These are phyloP conservation scores for Aulostomus chinensis DNA, from an alignment of 2,797 vertebrate species.

Conservation along the genomic window DNA sequence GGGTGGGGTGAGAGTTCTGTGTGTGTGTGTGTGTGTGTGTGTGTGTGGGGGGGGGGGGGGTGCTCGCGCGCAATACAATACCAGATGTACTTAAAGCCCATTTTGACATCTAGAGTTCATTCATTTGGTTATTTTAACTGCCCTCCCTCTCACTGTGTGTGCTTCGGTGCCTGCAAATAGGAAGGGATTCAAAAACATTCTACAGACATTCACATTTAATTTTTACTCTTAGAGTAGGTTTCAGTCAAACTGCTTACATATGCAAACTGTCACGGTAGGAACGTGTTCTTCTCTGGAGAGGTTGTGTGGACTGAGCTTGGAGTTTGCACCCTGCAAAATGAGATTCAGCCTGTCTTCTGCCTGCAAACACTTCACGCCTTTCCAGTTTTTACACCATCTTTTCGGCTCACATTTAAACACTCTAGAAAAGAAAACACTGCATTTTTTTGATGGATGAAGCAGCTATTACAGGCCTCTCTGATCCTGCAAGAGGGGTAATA, in stretches of 20 bases:
- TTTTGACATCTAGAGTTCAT: slow-evolving; percentile 1
- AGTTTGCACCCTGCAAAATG: slow-evolving; percentile 48
- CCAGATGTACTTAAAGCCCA: background rate
- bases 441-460: slow-evolving; percentile 59
- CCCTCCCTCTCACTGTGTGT: slow-evolving; percentile 8
- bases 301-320: no score
- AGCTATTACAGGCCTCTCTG: slow-evolving; percentile 65
- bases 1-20: background rate
- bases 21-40: no score
- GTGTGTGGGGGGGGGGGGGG: no score
- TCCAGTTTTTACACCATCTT: slow-evolving; percentile 43
- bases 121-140: slow-evolving; percentile 16
- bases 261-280: no score
- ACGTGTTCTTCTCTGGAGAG: no score
- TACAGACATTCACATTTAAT: slow-evolving; percentile 33
- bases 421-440: slow-evolving; percentile 58
- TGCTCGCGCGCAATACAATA: background rate
- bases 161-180: slow-evolving; percentile 11
- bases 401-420: slow-evolving; percentile 57
- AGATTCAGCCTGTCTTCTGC: slow-evolving; percentile 51
- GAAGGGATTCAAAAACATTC: slow-evolving; percentile 20
- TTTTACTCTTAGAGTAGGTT: slow-evolving; percentile 57
- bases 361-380: slow-evolving; percentile 51
- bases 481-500: slow-evolving; percentile 72
- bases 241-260: slow-evolving; percentile 28